A percentile compares a stretch with the other conserved stretches of the same genome.
phyloP scores from a whole-genome alignment of 2,113 vertebrate species.

The Sisor rabdophorus region DNA sequence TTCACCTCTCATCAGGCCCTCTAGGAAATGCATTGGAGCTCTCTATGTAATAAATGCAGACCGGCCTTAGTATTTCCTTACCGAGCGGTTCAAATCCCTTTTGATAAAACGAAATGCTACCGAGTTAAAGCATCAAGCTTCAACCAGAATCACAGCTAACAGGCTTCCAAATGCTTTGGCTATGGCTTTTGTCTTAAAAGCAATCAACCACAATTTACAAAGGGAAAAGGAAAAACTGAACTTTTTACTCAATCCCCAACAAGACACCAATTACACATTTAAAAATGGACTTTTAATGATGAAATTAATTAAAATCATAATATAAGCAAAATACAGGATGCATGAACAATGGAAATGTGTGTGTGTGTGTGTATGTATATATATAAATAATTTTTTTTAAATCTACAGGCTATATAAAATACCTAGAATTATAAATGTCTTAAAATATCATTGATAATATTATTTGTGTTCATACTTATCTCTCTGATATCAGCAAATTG shows the following conservation, averaged over 20 bases:
- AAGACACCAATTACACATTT: conserved; percentile 46
- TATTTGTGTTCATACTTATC: not conserved
- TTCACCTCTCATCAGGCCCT: conserved; percentile 58
- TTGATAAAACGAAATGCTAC: conserved; percentile 66
- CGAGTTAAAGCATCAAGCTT: conserved; percentile 57
- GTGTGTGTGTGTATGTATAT: no score
- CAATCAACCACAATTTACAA: conserved; percentile 69
- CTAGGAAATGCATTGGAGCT: conserved; percentile 57
- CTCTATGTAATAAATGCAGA: conserved; percentile 58
- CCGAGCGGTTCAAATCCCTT: conserved; percentile 66
- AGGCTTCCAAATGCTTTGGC: conserved; percentile 52
- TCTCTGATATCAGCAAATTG: not conserved
- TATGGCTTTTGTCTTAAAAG: conserved; percentile 67
- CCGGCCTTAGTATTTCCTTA: conserved; percentile 58
- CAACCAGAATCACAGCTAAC: conserved; percentile 56
- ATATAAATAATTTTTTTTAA: no score
- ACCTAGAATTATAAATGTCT: not conserved
- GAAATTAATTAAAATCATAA: not conserved
- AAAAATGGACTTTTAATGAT: conserved; percentile 13
- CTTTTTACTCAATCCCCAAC: conserved; percentile 63
- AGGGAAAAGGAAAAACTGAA: conserved; percentile 66
- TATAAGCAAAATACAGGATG: not conserved
- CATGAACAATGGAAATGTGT: not conserved
- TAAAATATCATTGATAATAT: not conserved
- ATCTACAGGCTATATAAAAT: not conserved